phyloP scores from a whole-genome alignment of 2,888 invertebrate genomes.

The Drosophila yooni region DNA sequence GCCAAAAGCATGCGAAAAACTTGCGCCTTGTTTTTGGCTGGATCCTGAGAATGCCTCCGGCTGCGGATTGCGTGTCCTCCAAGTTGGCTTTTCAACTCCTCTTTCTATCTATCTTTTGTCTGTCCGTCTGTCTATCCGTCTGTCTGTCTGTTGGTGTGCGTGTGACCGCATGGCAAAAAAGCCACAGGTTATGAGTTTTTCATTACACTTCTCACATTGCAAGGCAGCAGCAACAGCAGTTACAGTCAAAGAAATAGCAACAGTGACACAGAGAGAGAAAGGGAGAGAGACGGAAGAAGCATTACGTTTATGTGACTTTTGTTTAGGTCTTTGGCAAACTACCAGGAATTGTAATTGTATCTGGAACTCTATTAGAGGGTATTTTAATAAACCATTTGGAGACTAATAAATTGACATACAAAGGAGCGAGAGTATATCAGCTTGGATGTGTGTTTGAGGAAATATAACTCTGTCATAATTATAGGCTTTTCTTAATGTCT shows the following conservation, averaged over 20 bases:
- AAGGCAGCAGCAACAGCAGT: conserved; percentile 11
- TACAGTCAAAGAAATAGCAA: conserved; percentile 2
- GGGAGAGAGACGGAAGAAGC: not conserved
- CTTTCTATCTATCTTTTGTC: conserved; percentile 18
- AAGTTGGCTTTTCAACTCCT: conserved; percentile 40
- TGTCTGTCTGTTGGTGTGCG: conserved; percentile 47
- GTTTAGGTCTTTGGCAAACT: conserved; percentile 61
- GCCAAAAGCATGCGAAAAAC: conserved; percentile 46
- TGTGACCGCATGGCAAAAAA: conserved; percentile 77
- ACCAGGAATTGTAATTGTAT: conserved; percentile 60
- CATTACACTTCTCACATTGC: conserved; percentile 64
- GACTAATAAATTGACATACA: conserved; percentile 12
- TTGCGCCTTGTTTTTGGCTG: conserved; percentile 64
- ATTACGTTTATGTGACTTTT: conserved; percentile 55
- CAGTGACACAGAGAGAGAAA: not conserved
- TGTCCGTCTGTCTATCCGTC: conserved; percentile 12
- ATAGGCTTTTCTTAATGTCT: not conserved
- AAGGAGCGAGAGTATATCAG: not conserved
- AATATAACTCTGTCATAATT: not conserved
- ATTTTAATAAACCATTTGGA: conserved; percentile 34
- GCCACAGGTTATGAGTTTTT: conserved; percentile 78
- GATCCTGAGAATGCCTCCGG: conserved; percentile 51
- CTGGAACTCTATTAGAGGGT: conserved; percentile 16
- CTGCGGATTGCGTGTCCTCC: conserved; percentile 58
- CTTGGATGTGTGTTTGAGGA: not conserved